Evolutionary conservation across 2,113 vertebrate genomes (phyloP), one percentile per base, ranked within the genome.

Genomic region (Cheirogaleus medius): DNA sequence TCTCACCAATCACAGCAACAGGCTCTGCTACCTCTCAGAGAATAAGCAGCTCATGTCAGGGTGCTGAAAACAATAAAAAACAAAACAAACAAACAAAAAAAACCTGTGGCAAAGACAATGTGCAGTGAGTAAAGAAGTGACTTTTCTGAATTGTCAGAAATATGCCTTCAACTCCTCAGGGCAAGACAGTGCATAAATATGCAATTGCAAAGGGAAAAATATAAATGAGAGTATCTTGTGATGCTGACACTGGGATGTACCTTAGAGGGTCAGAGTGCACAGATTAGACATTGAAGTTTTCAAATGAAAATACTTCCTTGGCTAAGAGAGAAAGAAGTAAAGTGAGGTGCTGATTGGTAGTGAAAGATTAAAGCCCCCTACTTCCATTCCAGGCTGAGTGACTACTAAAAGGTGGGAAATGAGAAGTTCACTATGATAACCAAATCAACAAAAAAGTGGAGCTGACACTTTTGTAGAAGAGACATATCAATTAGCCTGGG

Each of bases 401-500:
- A 29, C 23, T 85, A 47, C 58, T 73, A 44, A 68, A 71, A 58
- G 34, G 3, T 44, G 13, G 14, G 42, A 94, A 91, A 13, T 83
- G 44, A 88, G 29, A 81, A 14, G 25, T 29, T 77, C 17, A 47
- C 5, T 25, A 27, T 69, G 56, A n/a, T 29, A 74, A 74, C 5
- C 23, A 95, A 69, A 80, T 37, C 49, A 47, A 91, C 78, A 60
- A 78, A 68, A 91, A 91, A 95, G 82, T 54, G 47, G 68, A 96
- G 32, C 23, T 25, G 6, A 58, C 76, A 13, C 11, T 15, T 60
- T 47, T 87, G 27, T 54, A 39, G 56, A 88, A 74, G 32, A 52
- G 20, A 88, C 13, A 27, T 29, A 39, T 64, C 27, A 83, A 15
- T 76, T 81, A 84, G 2, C 18, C 27, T 39, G 5, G 0, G 29